Conservation (phyloP, 2,888 invertebrate genomes). For the Ormyrus nitidulus region DNA sequence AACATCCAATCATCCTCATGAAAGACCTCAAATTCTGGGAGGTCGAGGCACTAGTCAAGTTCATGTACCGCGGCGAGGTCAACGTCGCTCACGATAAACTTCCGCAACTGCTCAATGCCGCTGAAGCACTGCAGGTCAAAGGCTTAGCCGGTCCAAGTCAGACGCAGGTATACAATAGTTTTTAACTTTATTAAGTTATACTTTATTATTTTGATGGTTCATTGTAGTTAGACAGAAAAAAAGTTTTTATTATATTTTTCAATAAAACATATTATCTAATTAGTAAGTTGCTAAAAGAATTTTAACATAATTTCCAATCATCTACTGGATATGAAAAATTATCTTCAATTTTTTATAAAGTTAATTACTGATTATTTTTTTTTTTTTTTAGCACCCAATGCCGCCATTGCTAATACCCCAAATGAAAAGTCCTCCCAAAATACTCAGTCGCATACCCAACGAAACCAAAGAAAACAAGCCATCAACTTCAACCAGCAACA, state of each 20-base stretch:
- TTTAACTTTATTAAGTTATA: background rate
- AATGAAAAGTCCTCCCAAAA: conserved; percentile 60
- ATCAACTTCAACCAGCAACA: conserved; percentile 58
- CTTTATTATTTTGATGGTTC: too few species aligned
- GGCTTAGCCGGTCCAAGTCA: conserved; percentile 77
- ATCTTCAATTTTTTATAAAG: too few species aligned
- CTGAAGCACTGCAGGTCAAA: conserved; percentile 89
- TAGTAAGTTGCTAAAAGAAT: background rate
- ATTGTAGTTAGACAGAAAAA: too few species aligned
- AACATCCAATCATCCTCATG: conserved; percentile 90
- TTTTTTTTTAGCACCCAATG: conserved; percentile 60
- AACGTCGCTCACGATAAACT: conserved; percentile 91
- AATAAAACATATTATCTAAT: background rate
- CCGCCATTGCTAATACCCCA: conserved; percentile 70
- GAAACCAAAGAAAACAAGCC: conserved; percentile 60
- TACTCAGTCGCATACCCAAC: conserved; percentile 24
- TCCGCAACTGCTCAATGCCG: conserved; percentile 87
- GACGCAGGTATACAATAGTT: conserved; percentile 64
- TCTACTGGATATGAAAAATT: background rate
- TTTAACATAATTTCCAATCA: background rate
- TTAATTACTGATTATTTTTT: background rate
- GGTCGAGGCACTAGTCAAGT: conserved; percentile 90
- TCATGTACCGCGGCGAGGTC: conserved; percentile 94
- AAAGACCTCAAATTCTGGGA: conserved; percentile 90
- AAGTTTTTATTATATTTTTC: too few species aligned